Evolutionary conservation across 2,797 vertebrate genomes (phyloP).

Genomic region (Macrochelys suwanniensis): DNA sequence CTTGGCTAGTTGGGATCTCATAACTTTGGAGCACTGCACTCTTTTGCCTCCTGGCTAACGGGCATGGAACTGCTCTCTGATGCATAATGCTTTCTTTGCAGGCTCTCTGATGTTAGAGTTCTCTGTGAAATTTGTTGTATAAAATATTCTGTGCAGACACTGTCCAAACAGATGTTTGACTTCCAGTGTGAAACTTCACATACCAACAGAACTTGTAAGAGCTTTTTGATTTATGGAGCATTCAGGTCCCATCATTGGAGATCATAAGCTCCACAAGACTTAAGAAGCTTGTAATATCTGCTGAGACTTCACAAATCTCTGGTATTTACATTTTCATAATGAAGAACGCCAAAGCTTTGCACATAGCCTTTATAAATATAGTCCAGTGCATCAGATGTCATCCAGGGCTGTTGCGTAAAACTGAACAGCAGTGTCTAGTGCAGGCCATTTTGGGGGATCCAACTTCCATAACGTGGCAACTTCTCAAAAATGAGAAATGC

Average conservation of each 20-base stretch:
- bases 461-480: background rate
- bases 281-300: constrained; percentile 54
- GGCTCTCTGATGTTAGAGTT: background rate
- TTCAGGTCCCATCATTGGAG: constrained; percentile 4
- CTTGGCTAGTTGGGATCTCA: background rate
- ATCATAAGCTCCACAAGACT: constrained; percentile 33
- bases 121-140: background rate
- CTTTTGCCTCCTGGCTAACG: background rate
- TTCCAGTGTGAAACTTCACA: background rate
- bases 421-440: background rate
- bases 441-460: background rate
- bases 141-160: background rate
- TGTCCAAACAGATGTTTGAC: background rate
- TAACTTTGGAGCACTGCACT: background rate
- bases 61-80: background rate
- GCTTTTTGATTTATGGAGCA: constrained; percentile 19
- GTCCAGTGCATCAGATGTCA: constrained; percentile 31
- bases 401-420: background rate
- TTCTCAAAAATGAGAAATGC: background rate
- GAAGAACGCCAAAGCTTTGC: constrained; percentile 28
- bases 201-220: background rate
- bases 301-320: constrained; percentile 34
- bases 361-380: constrained; percentile 33
- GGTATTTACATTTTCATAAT: constrained; percentile 39
- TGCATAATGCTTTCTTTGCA: background rate